Evolutionary conservation across 2,888 invertebrate genomes (phyloP).

Genomic region (Chrysolina haemoptera): DNA sequence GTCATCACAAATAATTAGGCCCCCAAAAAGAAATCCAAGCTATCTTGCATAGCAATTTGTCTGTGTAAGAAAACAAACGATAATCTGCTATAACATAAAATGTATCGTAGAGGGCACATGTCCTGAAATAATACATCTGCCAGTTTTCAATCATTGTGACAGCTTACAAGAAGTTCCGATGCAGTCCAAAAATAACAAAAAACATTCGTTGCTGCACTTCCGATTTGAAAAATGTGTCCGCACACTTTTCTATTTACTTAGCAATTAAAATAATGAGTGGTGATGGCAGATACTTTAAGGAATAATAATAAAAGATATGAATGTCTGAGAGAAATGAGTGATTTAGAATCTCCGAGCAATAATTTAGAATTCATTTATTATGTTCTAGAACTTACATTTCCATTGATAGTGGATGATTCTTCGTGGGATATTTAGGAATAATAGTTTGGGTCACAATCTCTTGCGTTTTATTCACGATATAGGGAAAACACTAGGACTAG

Average conservation of each 20-base stretch:
- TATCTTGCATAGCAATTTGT: slow-evolving; percentile 32
- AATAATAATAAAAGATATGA: neutral
- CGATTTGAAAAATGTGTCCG: slow-evolving; percentile 64
- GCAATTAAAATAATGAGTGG: slow-evolving; percentile 26
- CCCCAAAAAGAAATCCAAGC: slow-evolving; percentile 31
- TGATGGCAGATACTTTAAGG: slow-evolving; percentile 23
- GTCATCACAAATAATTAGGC: slow-evolving; percentile 46
- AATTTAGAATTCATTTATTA: too few relatives aligned
- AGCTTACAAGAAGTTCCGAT: slow-evolving; percentile 60
- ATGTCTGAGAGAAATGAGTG: neutral
- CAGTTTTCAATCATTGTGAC: slow-evolving; percentile 68
- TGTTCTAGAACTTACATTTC: too few relatives aligned
- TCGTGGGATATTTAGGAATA: too few relatives aligned
- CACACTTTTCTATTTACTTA: slow-evolving; percentile 55
- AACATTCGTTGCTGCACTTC: slow-evolving; percentile 53
- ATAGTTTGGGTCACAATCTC: too few relatives aligned
- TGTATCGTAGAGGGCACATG: slow-evolving; percentile 61
- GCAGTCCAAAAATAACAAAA: slow-evolving; percentile 66
- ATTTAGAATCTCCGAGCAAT: too few relatives aligned
- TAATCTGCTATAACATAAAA: slow-evolving; percentile 31
- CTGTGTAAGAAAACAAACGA: slow-evolving; percentile 34
- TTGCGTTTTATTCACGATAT: too few relatives aligned
- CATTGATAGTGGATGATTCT: too few relatives aligned
- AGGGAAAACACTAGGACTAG: too few relatives aligned
- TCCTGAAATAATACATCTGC: slow-evolving; percentile 70